Conservation (phyloP, 1,140 invertebrate genomes). For the Trichonephila clavipes region DNA sequence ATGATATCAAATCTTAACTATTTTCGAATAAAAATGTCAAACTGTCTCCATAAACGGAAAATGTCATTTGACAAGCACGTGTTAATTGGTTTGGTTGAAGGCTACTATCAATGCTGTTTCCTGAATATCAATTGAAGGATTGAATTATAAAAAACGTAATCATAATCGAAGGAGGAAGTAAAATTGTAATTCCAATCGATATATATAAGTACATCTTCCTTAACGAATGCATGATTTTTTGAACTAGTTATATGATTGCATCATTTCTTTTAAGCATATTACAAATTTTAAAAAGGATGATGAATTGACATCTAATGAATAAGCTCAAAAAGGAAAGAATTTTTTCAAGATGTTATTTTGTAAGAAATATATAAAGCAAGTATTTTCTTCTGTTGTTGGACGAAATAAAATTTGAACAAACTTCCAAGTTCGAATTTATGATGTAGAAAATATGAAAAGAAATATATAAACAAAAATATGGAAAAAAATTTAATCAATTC, state of each 20-base stretch:
- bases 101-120: not conserved
- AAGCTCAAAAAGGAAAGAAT: too few relatives aligned
- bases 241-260: not conserved
- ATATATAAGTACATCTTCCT: not conserved
- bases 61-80: not conserved
- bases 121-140: not conserved
- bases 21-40: not conserved
- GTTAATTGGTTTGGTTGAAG: not conserved
- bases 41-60: not conserved
- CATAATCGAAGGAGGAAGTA: not conserved
- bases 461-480: too few relatives aligned
- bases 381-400: too few relatives aligned
- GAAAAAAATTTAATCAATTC: too few relatives aligned
- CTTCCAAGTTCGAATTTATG: too few relatives aligned
- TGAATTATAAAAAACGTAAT: not conserved
- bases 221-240: not conserved
- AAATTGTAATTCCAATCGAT: not conserved
- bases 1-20: too few relatives aligned
- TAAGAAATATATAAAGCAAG: too few relatives aligned
- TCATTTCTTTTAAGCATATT: not conserved
- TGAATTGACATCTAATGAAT: not conserved
- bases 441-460: too few relatives aligned
- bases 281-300: not conserved
- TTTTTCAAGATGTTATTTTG: too few relatives aligned
- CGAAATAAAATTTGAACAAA: too few relatives aligned